These are phyloP conservation scores for Picathartes gymnocephalus DNA, from an alignment of 2,113 vertebrate species.

Conservation along the genomic window DNA sequence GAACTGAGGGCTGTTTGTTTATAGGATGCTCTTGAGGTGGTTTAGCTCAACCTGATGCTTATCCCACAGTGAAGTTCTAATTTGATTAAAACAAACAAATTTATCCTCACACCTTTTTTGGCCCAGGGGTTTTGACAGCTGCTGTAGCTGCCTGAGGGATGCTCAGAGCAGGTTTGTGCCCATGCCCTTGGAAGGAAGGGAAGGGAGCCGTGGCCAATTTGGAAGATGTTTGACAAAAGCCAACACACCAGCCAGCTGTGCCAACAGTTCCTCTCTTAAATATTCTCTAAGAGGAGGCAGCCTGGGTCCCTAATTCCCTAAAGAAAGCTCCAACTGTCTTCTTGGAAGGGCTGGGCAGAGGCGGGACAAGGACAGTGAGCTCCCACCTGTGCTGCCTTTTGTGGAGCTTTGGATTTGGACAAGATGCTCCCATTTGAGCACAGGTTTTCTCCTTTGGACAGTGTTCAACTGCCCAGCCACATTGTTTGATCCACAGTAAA, in stretches of 20 bases:
- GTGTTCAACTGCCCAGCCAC: not conserved
- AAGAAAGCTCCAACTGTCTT: not conserved
- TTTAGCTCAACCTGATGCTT: not conserved
- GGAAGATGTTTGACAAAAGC: not conserved
- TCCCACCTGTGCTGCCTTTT: not conserved
- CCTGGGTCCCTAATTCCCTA: not conserved
- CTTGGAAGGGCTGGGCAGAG: not conserved
- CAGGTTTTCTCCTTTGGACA: not conserved
- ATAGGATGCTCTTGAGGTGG: not conserved
- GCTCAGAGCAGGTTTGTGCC: not conserved
- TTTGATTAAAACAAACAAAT: not conserved
- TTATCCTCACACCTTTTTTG: not conserved
- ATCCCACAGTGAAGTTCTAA: not conserved
- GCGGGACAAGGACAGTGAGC: not conserved
- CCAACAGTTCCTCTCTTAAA: not conserved
- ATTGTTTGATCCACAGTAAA: not conserved
- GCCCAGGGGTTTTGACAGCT: not conserved
- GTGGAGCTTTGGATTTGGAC: not conserved
- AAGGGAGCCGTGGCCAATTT: not conserved
- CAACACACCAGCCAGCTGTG: not conserved
- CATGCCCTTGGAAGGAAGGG: not conserved
- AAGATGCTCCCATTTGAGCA: not conserved
- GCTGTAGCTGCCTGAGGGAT: accelerated
- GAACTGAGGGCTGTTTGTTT: conserved; percentile 23
- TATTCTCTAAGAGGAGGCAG: not conserved